Evolutionary conservation across 2,113 vertebrate genomes (phyloP).

Genomic region (Varanus komodoensis): DNA sequence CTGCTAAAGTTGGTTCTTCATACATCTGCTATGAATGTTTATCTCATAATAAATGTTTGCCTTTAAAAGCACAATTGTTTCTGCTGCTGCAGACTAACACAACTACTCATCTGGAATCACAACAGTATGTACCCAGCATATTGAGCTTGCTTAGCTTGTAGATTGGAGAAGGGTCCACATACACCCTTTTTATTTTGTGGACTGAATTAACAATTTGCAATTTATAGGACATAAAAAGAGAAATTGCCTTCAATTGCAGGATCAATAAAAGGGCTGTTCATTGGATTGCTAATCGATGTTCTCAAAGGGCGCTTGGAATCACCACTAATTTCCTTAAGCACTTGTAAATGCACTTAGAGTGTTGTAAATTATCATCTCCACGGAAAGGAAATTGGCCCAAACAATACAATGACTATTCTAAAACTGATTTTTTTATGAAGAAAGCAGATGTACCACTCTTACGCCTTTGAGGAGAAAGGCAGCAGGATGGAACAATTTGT

Average conservation of each 20-base stretch:
- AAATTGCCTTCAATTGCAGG: slow-evolving; percentile 29
- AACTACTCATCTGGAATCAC: background rate
- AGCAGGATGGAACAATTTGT: background rate
- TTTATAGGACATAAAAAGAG: slow-evolving; percentile 23
- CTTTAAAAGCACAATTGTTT: background rate
- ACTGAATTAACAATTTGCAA: slow-evolving; percentile 22
- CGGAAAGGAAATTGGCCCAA: slow-evolving; percentile 15
- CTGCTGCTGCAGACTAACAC: too few relatives aligned
- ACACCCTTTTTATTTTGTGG: background rate
- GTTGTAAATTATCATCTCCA: slow-evolving; percentile 26
- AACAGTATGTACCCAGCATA: background rate
- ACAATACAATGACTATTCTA: background rate
- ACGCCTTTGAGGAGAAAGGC: background rate
- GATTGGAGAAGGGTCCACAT: background rate
- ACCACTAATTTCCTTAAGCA: slow-evolving; percentile 32
- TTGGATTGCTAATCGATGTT: slow-evolving; percentile 38
- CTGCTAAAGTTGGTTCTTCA: background rate
- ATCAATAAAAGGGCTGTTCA: slow-evolving; percentile 27
- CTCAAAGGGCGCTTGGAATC: slow-evolving; percentile 32
- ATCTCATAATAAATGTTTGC: background rate
- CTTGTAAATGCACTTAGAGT: slow-evolving; percentile 23
- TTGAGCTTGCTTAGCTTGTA: background rate
- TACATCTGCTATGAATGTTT: background rate
- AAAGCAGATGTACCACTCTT: background rate
- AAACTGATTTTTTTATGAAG: background rate